A percentile compares a stretch with the other conserved stretches of the same genome.
Evolutionary conservation across 2,797 vertebrate genomes (phyloP).

Genomic region (Oryzias dopingdopingensis): DNA sequence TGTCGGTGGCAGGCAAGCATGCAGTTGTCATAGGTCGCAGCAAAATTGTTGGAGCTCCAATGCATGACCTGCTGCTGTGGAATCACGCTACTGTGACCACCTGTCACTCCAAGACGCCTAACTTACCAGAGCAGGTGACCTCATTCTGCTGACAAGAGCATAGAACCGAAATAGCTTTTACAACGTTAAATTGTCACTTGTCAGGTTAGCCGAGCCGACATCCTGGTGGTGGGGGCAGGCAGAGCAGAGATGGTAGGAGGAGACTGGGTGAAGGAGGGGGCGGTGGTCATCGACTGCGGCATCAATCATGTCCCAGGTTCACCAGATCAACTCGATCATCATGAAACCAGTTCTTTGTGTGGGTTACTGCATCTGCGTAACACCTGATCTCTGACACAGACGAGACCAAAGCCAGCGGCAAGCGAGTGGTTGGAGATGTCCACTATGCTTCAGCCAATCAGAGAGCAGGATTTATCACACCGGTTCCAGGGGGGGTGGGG

Average conservation of each 20-base stretch:
- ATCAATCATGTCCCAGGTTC: slow-evolving; percentile 91
- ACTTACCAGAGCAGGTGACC: slow-evolving; percentile 84
- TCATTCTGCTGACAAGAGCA: background rate
- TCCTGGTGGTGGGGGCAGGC: slow-evolving; percentile 91
- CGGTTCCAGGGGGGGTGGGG: slow-evolving; percentile 93
- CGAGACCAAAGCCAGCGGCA: slow-evolving; percentile 80
- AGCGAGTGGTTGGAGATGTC: slow-evolving; percentile 89
- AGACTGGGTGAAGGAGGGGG: slow-evolving; percentile 93
- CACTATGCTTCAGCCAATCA: slow-evolving; percentile 84
- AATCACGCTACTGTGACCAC: slow-evolving; percentile 92
- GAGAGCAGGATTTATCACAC: slow-evolving; percentile 87
- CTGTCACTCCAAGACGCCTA: slow-evolving; percentile 89
- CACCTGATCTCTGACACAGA: slow-evolving; percentile 70
- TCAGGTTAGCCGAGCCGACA: slow-evolving; percentile 89
- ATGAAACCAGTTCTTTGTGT: background rate
- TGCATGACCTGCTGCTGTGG: slow-evolving; percentile 94
- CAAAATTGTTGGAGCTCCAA: slow-evolving; percentile 93
- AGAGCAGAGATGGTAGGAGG: slow-evolving; percentile 91
- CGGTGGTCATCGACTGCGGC: slow-evolving; percentile 93
- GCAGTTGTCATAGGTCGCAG: slow-evolving; percentile 94
- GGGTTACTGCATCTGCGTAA: background rate
- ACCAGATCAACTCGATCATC: background rate
- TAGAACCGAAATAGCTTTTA: slow-evolving; percentile 3
- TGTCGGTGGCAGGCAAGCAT: slow-evolving; percentile 84
- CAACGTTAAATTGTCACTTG: slow-evolving; percentile 5